Conservation (phyloP, 2,113 vertebrate species). For the Cottus gobio region DNA sequence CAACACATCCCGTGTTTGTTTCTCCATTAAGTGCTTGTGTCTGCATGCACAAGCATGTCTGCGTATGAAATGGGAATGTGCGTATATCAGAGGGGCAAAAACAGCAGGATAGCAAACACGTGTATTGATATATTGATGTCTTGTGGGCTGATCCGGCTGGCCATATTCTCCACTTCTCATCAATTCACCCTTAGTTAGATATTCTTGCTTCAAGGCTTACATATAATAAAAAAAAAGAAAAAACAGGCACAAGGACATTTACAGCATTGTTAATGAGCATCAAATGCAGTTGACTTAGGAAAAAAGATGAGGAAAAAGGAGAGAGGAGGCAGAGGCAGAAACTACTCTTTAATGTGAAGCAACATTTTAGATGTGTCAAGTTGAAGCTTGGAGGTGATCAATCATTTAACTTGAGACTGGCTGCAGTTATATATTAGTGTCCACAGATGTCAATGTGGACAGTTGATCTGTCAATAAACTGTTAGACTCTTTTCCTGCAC, state of each 20-base stretch:
- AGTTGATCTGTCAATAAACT: slow-evolving; percentile 66
- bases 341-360: slow-evolving; percentile 8
- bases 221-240: not conserved
- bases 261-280: slow-evolving; percentile 34
- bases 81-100: not conserved
- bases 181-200: slow-evolving; percentile 32
- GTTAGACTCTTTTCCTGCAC: slow-evolving; percentile 51
- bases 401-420: slow-evolving; percentile 22
- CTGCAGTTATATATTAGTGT: slow-evolving; percentile 34
- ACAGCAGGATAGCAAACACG: not conserved
- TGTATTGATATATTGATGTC: slow-evolving; percentile 26
- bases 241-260: slow-evolving; percentile 36
- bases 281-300: slow-evolving; percentile 23
- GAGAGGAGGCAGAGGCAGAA: not conserved
- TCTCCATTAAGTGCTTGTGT: not conserved
- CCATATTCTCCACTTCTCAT: slow-evolving; percentile 40
- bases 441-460: slow-evolving; percentile 46
- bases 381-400: slow-evolving; percentile 43
- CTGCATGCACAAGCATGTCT: not conserved
- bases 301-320: not conserved
- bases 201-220: slow-evolving; percentile 38
- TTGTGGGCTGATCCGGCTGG: slow-evolving; percentile 23
- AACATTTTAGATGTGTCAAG: slow-evolving; percentile 17
- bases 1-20: slow-evolving; percentile 15
- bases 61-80: not conserved